phyloP scores from a whole-genome alignment of 2,888 invertebrate genomes.

The Agonopterix alstromeriana region DNA sequence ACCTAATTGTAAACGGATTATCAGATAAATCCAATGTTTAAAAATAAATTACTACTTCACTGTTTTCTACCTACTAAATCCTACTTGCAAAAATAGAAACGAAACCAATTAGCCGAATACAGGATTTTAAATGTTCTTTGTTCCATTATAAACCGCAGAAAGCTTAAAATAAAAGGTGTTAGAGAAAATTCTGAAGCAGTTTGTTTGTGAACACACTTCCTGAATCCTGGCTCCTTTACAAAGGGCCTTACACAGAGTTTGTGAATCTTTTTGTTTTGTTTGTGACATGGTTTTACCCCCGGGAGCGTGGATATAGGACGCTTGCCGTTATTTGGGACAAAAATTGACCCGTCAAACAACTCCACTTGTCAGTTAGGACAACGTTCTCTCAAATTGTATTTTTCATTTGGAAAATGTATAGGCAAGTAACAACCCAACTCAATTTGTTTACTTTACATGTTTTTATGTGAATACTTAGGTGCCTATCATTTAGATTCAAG shows the following conservation, averaged over 20 bases:
- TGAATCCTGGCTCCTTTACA: slow-evolving; percentile 13
- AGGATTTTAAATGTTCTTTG: slow-evolving; percentile 8
- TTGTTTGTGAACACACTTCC: slow-evolving; percentile 27
- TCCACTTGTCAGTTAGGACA: too few relatives aligned
- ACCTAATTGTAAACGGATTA: too few relatives aligned
- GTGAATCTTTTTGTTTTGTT: slow-evolving; percentile 36
- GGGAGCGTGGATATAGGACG: slow-evolving; percentile 8
- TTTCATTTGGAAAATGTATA: too few relatives aligned
- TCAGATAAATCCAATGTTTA: too few relatives aligned
- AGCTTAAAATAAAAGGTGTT: slow-evolving; percentile 17
- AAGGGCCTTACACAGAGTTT: slow-evolving; percentile 20
- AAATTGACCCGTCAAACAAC: neutral
- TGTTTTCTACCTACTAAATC: neutral
- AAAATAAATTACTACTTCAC: neutral
- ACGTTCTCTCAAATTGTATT: too few relatives aligned
- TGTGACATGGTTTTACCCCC: slow-evolving; percentile 24
- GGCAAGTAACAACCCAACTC: too few relatives aligned
- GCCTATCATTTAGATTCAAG: too few relatives aligned
- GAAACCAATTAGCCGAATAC: slow-evolving; percentile 11
- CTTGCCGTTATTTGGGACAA: neutral
- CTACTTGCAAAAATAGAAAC: neutral
- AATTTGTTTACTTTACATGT: too few relatives aligned
- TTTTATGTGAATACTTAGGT: too few relatives aligned
- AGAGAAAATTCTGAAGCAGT: slow-evolving; percentile 29
- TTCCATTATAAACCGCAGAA: slow-evolving; percentile 10